phyloP scores from a whole-genome alignment of 2,888 invertebrate genomes.

The Agonopterix alstromeriana region DNA sequence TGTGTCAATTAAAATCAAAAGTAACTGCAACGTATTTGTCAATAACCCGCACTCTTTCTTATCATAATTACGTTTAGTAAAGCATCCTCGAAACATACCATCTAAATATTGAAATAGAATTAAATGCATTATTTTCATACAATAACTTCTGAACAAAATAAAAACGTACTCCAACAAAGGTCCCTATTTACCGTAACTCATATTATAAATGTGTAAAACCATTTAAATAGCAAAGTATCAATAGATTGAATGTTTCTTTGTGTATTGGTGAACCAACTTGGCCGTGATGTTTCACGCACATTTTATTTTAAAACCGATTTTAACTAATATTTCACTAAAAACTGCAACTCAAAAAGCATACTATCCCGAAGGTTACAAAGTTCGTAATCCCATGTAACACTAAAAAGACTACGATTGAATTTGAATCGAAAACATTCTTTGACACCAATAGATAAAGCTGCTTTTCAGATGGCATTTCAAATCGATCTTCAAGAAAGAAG shows the following conservation, averaged over 20 bases:
- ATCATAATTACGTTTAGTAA: constrained; percentile 5
- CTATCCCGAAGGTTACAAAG: too few species aligned
- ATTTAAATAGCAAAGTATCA: constrained; percentile 72
- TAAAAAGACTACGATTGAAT: too few species aligned
- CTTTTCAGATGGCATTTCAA: neutral
- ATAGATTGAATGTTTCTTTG: constrained; percentile 69
- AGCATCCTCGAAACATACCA: constrained; percentile 42
- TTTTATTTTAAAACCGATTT: constrained; percentile 55
- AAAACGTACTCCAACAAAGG: constrained; percentile 51
- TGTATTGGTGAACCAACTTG: constrained; percentile 73
- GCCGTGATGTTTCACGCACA: constrained; percentile 73
- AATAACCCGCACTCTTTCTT: neutral
- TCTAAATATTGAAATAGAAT: constrained; percentile 68
- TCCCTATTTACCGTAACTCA: constrained; percentile 69
- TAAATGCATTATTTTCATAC: constrained; percentile 71
- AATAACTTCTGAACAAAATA: constrained; percentile 63
- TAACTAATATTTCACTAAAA: constrained; percentile 21
- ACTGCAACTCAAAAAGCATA: too few species aligned
- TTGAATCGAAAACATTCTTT: constrained; percentile 13
- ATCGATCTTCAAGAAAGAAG: constrained; percentile 18
- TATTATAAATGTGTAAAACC: constrained; percentile 77
- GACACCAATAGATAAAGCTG: neutral
- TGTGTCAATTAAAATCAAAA: too few species aligned
- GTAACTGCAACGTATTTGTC: neutral
- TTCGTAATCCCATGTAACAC: too few species aligned